Evolutionary conservation across 2,797 vertebrate genomes (phyloP).

Genomic region (Pantherophis alleghaniensis): DNA sequence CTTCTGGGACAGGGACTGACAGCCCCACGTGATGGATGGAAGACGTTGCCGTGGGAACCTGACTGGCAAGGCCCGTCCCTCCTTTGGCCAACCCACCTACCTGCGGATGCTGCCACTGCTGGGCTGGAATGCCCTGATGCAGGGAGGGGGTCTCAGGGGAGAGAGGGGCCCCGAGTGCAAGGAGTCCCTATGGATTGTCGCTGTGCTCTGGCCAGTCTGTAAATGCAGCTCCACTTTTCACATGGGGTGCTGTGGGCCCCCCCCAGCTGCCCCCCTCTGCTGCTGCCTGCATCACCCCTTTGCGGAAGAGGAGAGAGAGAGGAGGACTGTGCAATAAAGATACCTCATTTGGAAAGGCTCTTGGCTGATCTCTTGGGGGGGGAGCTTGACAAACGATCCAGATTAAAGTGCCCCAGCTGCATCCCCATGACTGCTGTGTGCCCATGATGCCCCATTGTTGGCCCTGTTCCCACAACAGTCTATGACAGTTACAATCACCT

Average conservation of each 20-base stretch:
- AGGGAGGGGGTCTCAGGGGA: not conserved
- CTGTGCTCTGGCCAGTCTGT: not conserved
- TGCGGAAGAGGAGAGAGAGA: not conserved
- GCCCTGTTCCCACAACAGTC: not conserved
- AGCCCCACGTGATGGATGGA: constrained; percentile 72
- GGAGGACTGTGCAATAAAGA: not conserved
- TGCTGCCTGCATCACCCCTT: not conserved
- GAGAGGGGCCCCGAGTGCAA: not conserved
- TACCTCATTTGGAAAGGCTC: not conserved
- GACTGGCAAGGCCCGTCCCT: not conserved
- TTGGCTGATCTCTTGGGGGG: not conserved
- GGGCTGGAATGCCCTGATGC: not conserved
- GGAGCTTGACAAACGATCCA: not conserved
- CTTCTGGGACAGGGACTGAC: constrained; percentile 76
- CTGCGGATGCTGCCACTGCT: not conserved
- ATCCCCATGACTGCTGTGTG: not conserved
- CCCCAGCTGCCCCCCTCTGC: not conserved
- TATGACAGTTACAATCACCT: not conserved
- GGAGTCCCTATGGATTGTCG: fast-evolving
- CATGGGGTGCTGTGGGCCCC: not conserved
- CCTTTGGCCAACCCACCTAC: constrained; percentile 4
- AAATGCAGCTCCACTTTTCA: not conserved
- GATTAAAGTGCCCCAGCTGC: not conserved
- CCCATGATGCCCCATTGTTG: not conserved
- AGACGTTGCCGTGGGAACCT: not conserved